Base-by-base conservation (phyloP, 2,113 vertebrate genomes). In the Brachyhypopomus occidentalis region DNA sequence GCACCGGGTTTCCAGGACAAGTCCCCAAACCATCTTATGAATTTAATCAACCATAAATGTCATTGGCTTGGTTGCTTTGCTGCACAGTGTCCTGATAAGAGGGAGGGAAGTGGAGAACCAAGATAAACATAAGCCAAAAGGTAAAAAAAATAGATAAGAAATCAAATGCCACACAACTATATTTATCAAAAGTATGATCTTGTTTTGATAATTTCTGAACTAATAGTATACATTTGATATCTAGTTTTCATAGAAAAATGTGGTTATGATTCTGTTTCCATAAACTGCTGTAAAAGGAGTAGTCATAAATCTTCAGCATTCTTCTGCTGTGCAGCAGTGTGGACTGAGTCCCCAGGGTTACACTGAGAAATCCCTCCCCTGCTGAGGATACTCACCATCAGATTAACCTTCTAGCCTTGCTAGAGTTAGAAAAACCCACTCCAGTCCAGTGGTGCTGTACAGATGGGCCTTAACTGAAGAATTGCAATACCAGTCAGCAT, bases 351-450 rank as follows among this genome's bases (percentile, higher is more conserved):
- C 91, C 90, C 82, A 81, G 91, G 91, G 91, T 91, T 90, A 85
- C 89, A 87, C 90, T 83, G 89, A 89, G 88, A 92, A 93, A 94
- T 91, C 92, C 91, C 89, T 85, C 82, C 83, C 91, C 90, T 91
- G 93, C 91, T 93, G 92, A 84, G 90, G 90, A 92, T 92, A 91
- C 92, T 92, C 91, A 92, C 89, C 88, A 93, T 91, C 91, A 91
- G 92, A 93, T 93, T 93, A 92, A 92, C 91, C 91, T 92, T 89
- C 88, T 90, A 84, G 89, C 88, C 91, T 90, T 88, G 84, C 88
- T 83, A 87, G 89, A 88, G 90, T 87, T 77, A 86, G 83, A 88
- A 90, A 81, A 77, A 23, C 77, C 82, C 79, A 48, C 79, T 22
- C 23, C 60, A 71, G 45, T 81, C 69, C 74, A 55, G 71, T 23